Base-by-base conservation (phyloP, 1,140 invertebrate species). In the Leucophenga varia region DNA sequence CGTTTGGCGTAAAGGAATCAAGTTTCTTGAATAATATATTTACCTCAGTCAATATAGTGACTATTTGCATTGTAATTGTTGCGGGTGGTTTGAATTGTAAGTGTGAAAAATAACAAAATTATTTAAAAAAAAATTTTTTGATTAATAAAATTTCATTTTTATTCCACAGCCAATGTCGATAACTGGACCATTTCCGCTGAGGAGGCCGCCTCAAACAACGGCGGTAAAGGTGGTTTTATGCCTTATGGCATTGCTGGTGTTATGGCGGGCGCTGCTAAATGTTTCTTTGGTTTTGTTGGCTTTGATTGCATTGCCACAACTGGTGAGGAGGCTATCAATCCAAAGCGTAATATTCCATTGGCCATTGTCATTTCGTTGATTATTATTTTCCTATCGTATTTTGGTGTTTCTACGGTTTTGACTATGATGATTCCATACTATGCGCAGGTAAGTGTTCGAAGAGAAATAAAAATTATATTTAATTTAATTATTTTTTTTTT, bases 401-500 rank as follows among this genome's bases (percentile, higher is more conserved):
- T 90, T 76, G 84, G 86, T 28, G 84, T 93, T 9, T 87, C 89
- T 0, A 83, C 84, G 0, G 84, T 93, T 0, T 64, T 93, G 5
- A 94, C 91, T 0, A 81, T 94, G 78, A 91, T 93, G 85, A 84
- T 84, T 78, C 91, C 91, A 0, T 95, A 94, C 75, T 94, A 90
- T 64, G 72, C 84, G 31, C 86, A 89, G 79, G 87, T 90, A 51
- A 55, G 59, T n/a, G n/a, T n/a, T 9, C 18, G 22, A 3, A n/a
- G 3, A 3, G 31, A n/a, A 3, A 43, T 3, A 32, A 32, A n/a
- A n/a, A n/a, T n/a, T n/a, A n/a, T n/a, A n/a, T n/a, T n/a, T n/a
- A n/a, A n/a, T n/a, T n/a, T n/a, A n/a, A n/a, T n/a, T n/a, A n/a
- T n/a, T n/a, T n/a, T n/a, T n/a, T n/a, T n/a, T n/a, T n/a, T n/a